Evolutionary conservation across 2,113 vertebrate genomes (phyloP).

Genomic region (Nerophis lumbriciformis): DNA sequence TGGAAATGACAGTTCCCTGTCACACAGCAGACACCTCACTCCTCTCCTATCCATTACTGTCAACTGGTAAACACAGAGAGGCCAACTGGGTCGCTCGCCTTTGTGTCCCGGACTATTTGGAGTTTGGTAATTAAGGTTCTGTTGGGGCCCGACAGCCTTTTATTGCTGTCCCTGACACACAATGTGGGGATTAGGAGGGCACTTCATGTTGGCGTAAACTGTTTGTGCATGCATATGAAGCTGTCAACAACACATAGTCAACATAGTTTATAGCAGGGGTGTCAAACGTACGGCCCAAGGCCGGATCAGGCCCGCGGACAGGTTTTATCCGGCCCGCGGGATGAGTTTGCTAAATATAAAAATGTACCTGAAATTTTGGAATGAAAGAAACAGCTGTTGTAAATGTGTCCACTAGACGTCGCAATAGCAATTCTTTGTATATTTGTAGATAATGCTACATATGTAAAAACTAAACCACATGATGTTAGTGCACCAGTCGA

Average conservation of each 20-base stretch:
- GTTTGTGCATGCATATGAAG: conserved; percentile 8
- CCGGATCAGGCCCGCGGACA: too few relatives aligned
- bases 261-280: too few relatives aligned
- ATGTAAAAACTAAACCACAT: too few relatives aligned
- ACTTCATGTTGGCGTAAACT: conserved; percentile 29
- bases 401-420: too few relatives aligned
- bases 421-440: too few relatives aligned
- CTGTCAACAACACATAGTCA: neutral
- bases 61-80: conserved; percentile 47
- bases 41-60: conserved; percentile 32
- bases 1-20: conserved; percentile 19
- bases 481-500: too few relatives aligned
- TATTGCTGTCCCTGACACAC: conserved; percentile 43
- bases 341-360: too few relatives aligned
- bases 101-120: conserved; percentile 45
- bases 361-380: too few relatives aligned
- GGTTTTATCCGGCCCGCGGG: too few relatives aligned
- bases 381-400: too few relatives aligned
- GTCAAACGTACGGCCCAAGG: too few relatives aligned
- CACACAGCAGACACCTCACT: conserved; percentile 24
- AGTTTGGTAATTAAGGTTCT: conserved; percentile 61
- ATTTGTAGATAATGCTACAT: too few relatives aligned
- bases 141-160: conserved; percentile 41
- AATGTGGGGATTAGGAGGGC: conserved; percentile 52
- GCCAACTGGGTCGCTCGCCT: conserved; percentile 35